These are phyloP conservation scores for mouse (Mus musculus) DNA, from an alignment of 2,113 vertebrate genomes.

Conservation along the genomic window GRCm39 chrX:154439501-154440000, in stretches of 20 bases:
- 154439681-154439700: conserved; percentile 64
- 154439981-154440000: not conserved
- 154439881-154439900: conserved; percentile 42
- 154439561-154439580: conserved; percentile 75
- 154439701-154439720: conserved; percentile 62
- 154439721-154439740: conserved; percentile 55
- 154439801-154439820: conserved; percentile 74
- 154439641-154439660: conserved; percentile 72
- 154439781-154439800: conserved; percentile 51
- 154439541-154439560: conserved; percentile 61
- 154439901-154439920: conserved; percentile 60
- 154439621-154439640: conserved; percentile 72
- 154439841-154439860: conserved; percentile 49
- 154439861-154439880: conserved; percentile 15
- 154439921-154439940: conserved; percentile 32
- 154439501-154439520: conserved; percentile 43
- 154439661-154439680: conserved; percentile 72
- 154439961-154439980: not conserved
- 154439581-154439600: conserved; percentile 65
- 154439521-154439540: conserved; percentile 70
- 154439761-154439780: conserved; percentile 64
- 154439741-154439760: conserved; percentile 54
- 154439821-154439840: conserved; percentile 57
- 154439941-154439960: conserved; percentile 4
- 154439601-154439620: conserved; percentile 76